Percentiles rank a stretch among this genome's conserved stretches.
Conservation (phyloP, 2,113 vertebrate genomes). For the Pelecanus crispus region DNA sequence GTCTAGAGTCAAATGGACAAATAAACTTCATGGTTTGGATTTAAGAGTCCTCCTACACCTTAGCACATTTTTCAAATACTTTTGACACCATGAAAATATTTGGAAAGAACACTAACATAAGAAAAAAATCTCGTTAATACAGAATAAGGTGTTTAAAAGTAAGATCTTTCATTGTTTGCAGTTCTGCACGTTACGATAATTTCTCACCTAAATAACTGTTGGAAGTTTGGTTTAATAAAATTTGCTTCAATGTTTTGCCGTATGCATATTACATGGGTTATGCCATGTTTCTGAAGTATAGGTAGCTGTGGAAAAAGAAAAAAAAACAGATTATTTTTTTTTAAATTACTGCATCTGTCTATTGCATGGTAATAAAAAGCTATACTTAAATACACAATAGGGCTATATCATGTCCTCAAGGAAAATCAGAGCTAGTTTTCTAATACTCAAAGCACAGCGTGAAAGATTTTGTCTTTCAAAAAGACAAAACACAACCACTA, state of each 20-base stretch:
- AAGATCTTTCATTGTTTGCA: neutral
- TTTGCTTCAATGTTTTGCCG: conserved; percentile 99
- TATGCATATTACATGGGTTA: conserved; percentile 97
- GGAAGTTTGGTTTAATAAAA: conserved; percentile 99
- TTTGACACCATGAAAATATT: neutral
- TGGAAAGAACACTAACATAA: neutral
- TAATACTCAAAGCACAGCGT: neutral
- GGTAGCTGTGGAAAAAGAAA: conserved; percentile 77
- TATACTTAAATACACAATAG: neutral
- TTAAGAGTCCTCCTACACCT: neutral
- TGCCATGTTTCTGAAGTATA: conserved; percentile 90
- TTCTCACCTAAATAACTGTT: conserved; percentile 93
- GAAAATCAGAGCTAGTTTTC: neutral
- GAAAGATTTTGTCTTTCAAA: neutral
- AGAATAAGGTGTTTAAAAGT: neutral
- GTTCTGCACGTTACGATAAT: neutral
- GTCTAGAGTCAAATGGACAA: neutral
- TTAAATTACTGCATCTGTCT: neutral
- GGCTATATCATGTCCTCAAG: rapidly evolving
- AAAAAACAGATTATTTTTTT: neutral
- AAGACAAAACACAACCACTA: neutral
- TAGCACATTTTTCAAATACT: neutral
- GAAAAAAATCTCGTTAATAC: neutral
- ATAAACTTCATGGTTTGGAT: neutral
- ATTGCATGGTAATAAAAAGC: neutral